These are phyloP conservation scores for Carcharodon carcharias DNA, from an alignment of 2,797 vertebrate species.

Conservation along the genomic window DNA sequence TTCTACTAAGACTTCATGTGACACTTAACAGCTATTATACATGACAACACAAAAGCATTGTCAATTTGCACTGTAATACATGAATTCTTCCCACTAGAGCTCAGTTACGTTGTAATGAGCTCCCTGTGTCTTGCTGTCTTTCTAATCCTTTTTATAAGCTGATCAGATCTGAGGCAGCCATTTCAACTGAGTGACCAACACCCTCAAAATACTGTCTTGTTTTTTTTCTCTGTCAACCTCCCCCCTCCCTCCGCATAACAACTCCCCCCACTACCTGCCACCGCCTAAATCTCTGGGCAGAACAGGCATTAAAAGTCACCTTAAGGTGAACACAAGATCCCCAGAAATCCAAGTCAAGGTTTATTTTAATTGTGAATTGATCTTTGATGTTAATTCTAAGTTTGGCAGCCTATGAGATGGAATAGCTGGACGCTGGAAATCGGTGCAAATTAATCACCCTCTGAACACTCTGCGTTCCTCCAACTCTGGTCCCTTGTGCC, in stretches of 20 bases:
- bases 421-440: not conserved
- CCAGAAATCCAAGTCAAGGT: not conserved
- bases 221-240: not conserved
- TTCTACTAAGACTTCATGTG: conserved; percentile 38
- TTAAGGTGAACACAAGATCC: not conserved
- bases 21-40: conserved; percentile 37
- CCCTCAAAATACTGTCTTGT: not conserved
- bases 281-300: not conserved
- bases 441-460: not conserved
- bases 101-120: conserved; percentile 7
- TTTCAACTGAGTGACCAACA: not conserved
- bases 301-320: not conserved
- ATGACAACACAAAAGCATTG: conserved; percentile 37
- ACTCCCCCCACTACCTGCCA: not conserved
- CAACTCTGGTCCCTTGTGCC: not conserved
- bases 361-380: not conserved
- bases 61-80: conserved; percentile 35
- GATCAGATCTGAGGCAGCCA: not conserved
- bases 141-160: not conserved
- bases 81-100: conserved; percentile 32
- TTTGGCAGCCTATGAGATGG: not conserved
- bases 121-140: not conserved
- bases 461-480: not conserved
- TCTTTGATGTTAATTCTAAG: not conserved
- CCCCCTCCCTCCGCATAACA: no score